Base-by-base conservation (phyloP, 1,140 invertebrate species). In the Drepana arcuata region DNA sequence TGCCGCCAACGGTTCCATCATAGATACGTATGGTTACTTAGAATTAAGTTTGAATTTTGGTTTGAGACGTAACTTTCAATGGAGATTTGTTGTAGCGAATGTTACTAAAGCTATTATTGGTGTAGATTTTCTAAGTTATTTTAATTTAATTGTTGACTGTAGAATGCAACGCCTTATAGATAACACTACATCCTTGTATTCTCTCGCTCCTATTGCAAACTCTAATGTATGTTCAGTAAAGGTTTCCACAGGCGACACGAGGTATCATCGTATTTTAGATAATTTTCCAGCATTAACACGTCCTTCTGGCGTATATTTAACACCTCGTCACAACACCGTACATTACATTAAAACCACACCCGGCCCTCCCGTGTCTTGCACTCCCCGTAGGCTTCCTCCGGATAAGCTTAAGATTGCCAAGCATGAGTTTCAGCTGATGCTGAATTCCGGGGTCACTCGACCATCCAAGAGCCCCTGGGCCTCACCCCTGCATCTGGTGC, bases 401-500 rank as follows among this genome's bases (percentile, higher is more conserved):
- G 41, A 39, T 9, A 13, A 23, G 6, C 21, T 43, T 1, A 27
- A 32, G 18, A 36, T 39, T 7, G 46, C 46, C 0, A 37, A 34
- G 31, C 16, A 31, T 9, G 30, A 42, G 16, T 48, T 48, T 10
- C 29, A 48, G 0, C 13, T 24, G 0, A 37, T 44, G 41, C 5
- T 27, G 11, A 1, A n/a, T 14, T 10, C 24, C 7, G 74, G 71
- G 7, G 67, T 73, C 9, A 53, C 63, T 14, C 48, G 66, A 4
- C 67, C 52, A 1, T 79, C 75, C 0, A 63, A 57, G 11, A 67
- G 64, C 34, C 34, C 69, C 13, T 87, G 83, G 82, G 57, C 81
- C 7, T 75, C 67, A 2, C 73, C 80, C 12, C 35, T 85, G 2
- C 71, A 83, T 37, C 53, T 86, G 29, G 51, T 40, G 5, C 32